Evolutionary conservation across 2,888 invertebrate species (phyloP).

Genomic region (Helicoverpa assulta): DNA sequence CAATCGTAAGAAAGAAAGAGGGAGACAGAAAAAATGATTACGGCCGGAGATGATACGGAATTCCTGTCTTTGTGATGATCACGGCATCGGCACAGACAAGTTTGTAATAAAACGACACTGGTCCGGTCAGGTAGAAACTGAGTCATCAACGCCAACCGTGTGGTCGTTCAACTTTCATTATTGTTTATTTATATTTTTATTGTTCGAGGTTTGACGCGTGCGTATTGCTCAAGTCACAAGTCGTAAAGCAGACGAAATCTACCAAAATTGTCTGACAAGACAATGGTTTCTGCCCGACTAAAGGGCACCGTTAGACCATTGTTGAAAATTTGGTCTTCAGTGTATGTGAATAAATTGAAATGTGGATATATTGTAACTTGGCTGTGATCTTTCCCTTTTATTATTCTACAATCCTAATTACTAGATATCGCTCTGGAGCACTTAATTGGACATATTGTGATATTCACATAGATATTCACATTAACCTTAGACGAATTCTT

Average conservation of each 20-base stretch:
- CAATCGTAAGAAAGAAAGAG: constrained; percentile 45
- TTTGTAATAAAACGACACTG: constrained; percentile 71
- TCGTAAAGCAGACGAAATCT: constrained; percentile 57
- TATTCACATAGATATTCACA: constrained; percentile 3
- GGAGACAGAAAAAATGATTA: constrained; percentile 41
- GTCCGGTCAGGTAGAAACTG: constrained; percentile 84
- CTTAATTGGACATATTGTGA: too few species aligned
- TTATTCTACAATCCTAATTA: not conserved
- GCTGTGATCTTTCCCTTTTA: not conserved
- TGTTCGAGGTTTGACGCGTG: constrained; percentile 76
- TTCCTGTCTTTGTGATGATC: constrained; percentile 76
- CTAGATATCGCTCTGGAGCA: too few species aligned
- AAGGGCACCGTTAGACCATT: constrained; percentile 3
- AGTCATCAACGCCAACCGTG: constrained; percentile 80
- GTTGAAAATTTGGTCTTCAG: not conserved
- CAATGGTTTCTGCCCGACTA: constrained; percentile 15
- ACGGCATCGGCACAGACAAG: constrained; percentile 73
- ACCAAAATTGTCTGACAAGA: constrained; percentile 23
- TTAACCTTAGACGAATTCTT: constrained; percentile 12
- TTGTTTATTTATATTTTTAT: constrained; percentile 85
- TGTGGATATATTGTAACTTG: not conserved
- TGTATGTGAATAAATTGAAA: too few species aligned
- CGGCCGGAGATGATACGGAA: constrained; percentile 70
- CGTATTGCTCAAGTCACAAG: constrained; percentile 51
- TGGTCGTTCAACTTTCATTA: constrained; percentile 88